A percentile compares a stretch with the other conserved stretches of the same genome.
phyloP scores from a whole-genome alignment of 2,888 invertebrate species.

The Eugnorisma glareosa region DNA sequence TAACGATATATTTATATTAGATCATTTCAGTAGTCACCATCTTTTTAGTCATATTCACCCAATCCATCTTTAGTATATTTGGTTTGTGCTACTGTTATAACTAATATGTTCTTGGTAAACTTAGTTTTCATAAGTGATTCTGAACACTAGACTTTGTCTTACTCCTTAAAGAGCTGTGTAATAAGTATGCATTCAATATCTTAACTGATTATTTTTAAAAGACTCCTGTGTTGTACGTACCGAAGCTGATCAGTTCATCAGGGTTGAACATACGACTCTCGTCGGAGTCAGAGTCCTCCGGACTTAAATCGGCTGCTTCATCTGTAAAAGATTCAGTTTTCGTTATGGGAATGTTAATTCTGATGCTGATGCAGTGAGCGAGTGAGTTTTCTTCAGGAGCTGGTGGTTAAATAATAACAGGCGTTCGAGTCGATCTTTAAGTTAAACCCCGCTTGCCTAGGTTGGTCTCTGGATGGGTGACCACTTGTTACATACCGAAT shows the following conservation, averaged over 20 bases:
- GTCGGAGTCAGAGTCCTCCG: conserved; percentile 50
- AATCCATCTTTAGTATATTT: background rate
- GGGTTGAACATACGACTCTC: conserved; percentile 68
- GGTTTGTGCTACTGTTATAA: background rate
- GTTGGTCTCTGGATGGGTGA: no score
- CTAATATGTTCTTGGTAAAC: background rate
- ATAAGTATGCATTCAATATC: background rate
- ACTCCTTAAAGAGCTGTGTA: background rate
- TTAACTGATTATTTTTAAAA: background rate
- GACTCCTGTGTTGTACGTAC: conserved; percentile 37
- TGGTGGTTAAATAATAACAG: no score
- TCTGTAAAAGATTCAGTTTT: conserved; percentile 26
- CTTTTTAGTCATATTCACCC: background rate
- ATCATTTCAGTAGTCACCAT: background rate
- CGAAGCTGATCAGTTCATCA: conserved; percentile 59
- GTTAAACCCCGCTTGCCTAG: no score
- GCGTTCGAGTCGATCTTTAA: no score
- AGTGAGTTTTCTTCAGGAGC: no score
- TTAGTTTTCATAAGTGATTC: background rate
- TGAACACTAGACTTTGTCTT: background rate
- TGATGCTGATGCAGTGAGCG: background rate
- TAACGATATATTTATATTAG: background rate
- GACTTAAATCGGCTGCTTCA: conserved; percentile 35
- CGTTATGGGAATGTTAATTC: background rate
- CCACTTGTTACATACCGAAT: no score